These are phyloP conservation scores for Bradypodion pumilum DNA, from an alignment of 2,797 vertebrate genomes.

Conservation along the genomic window DNA sequence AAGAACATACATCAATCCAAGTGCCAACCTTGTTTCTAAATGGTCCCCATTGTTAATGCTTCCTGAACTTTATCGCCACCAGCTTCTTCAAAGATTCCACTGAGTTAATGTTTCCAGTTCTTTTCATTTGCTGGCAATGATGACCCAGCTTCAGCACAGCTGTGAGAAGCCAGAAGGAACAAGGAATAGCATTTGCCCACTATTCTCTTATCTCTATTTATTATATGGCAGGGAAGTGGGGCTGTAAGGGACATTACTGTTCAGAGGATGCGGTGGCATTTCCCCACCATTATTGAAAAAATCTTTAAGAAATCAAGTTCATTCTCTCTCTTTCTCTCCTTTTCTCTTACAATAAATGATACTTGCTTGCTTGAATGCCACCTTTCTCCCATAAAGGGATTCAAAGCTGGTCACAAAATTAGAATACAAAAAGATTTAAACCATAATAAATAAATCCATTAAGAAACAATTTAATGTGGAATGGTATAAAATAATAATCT, in stretches of 20 bases:
- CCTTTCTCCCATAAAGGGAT: too few species aligned
- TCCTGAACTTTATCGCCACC: slow-evolving; percentile 65
- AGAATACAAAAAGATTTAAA: too few species aligned
- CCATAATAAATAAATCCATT: too few species aligned
- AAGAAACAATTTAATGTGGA: too few species aligned
- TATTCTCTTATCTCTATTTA: slow-evolving; percentile 69
- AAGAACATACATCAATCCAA: slow-evolving; percentile 56
- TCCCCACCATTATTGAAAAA: slow-evolving; percentile 66
- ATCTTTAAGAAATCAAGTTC: slow-evolving; percentile 67
- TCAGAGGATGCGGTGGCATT: slow-evolving; percentile 71
- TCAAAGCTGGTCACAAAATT: too few species aligned
- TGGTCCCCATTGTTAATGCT: slow-evolving; percentile 72
- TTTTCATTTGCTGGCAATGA: slow-evolving; percentile 71
- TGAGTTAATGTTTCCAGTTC: slow-evolving; percentile 79
- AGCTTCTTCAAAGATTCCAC: slow-evolving; percentile 76
- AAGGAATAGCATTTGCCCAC: slow-evolving; percentile 70
- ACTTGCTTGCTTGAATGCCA: slow-evolving; percentile 75
- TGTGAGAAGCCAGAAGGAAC: slow-evolving; percentile 72
- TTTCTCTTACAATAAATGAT: slow-evolving; percentile 51
- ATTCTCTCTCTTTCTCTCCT: slow-evolving; percentile 55
- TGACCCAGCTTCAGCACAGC: slow-evolving; percentile 77
- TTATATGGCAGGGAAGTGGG: slow-evolving; percentile 65
- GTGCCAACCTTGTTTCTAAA: slow-evolving; percentile 69
- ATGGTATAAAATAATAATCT: too few species aligned
- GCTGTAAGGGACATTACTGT: slow-evolving; percentile 61